Base-by-base conservation (phyloP, 2,888 invertebrate genomes). In the Sipha maydis region DNA sequence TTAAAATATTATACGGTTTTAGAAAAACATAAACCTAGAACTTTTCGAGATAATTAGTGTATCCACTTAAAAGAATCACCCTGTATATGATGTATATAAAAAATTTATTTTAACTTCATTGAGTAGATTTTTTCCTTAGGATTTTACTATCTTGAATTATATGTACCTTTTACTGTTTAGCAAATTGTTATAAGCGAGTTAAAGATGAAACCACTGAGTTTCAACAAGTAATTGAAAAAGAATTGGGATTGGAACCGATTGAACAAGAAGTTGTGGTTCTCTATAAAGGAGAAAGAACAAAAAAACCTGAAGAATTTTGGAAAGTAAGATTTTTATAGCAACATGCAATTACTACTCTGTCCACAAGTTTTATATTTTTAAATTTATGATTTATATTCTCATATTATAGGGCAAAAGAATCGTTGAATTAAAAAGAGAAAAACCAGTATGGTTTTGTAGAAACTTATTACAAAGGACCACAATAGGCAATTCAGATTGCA, bases 371-470 rank as follows among this genome's bases (percentile, higher is more conserved):
- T 38, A 56, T 75, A 71, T 76, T 0, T 5, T 75, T 76, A 69
- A 76, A 67, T 25, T 34, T 48, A 14, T 48, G 0, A 11, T 48
- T 48, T 85, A 48, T 89, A 80, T 84, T 86, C 17, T 89, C 89
- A 89, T 83, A 89, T 90, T 92, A 67, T 90, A 93, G 92, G 93
- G 92, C 1, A 97, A 97, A 92, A 94, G 96, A 90, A 94, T 98
- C 90, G 94, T 98, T 28, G 97, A 98, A 93, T 94, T 97, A 94
- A 93, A 95, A 79, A 97, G 96, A 91, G 94, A 95, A 89, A 93
- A 98, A 90, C 98, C 98, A 8, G 92, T 94, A 73, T 98, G 98
- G 97, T 98, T 98, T 91, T 95, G 96, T 90, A 95, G 95, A 91
- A 97, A 97, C 92, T 93, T 98, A 83, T 92, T 97, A 34, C 95